Evolutionary conservation across 2,113 vertebrate genomes (phyloP), one percentile per base, ranked within the genome.

Genomic region (Syngnathus scovelli): DNA sequence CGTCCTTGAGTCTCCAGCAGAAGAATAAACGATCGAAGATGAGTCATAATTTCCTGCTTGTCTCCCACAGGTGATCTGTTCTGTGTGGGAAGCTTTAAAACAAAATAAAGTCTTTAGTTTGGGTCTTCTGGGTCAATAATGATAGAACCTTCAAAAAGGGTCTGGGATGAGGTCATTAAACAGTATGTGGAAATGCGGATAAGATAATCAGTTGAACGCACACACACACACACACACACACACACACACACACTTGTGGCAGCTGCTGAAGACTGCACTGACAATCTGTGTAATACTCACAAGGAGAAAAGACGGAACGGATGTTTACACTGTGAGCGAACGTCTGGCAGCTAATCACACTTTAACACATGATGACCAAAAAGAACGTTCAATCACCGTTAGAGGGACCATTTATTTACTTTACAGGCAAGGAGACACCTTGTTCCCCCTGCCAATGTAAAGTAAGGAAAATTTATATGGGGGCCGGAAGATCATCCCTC

Each of bases 21-120:
- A 62, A 62, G 12, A 15, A 27, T 62, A 23, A 46, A 62, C 39
- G 23, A 11, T 13, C 4, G 21, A 44, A 27, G 21, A 71, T 82
- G 78, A 85, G 44, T 85, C 84, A 85, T 44, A 73, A 61, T 86
- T 88, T 86, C 81, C 68, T 69, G 64, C 6, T 3, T 60, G 27
- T 44, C 21, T 66, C 61, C 76, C 79, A 59, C 75, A 83, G 80
- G 82, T 86, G 78, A 65, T 82, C 70, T 13, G 78, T 67, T 82
- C 70, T 13, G 33, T 76, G 69, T 68, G 68, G 76, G 77, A 66
- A 49, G 1, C 51, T 59, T n/a, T 6, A 15, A 16, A 44, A 15
- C 3, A 5, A 13, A 44, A 18, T 13, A 43, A 6, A 13, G 59
- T 67, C 21, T 55, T 61, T 66, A 48, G 16, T 11, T 62, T 74